Percentiles rank a stretch among this genome's conserved stretches.
Conservation (phyloP, 1,140 invertebrate genomes). For the Aphis gossypii region DNA sequence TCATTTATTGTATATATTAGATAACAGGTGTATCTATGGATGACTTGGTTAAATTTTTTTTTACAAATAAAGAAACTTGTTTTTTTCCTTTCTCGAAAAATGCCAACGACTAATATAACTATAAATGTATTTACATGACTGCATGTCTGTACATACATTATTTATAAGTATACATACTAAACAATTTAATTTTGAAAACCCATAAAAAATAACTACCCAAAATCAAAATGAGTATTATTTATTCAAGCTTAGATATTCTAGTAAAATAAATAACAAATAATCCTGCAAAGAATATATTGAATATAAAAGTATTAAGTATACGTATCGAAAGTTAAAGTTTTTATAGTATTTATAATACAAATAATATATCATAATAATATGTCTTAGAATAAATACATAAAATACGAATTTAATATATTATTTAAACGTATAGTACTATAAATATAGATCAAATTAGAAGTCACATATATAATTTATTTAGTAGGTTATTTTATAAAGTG, state of each 20-base stretch:
- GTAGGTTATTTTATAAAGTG: not conserved
- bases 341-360: not conserved
- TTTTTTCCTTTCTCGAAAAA: not conserved
- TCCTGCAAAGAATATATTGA: not conserved
- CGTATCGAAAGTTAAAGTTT: not conserved
- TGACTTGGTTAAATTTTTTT: not conserved
- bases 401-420: not conserved
- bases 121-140: not conserved
- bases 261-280: not conserved
- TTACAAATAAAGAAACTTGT: not conserved
- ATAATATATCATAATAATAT: not conserved
- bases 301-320: not conserved
- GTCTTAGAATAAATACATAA: not conserved
- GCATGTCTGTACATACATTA: not conserved
- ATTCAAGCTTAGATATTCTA: not conserved
- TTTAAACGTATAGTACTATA: not conserved
- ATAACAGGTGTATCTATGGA: not conserved
- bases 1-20: not conserved
- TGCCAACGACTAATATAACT: not conserved
- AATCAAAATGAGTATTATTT: not conserved
- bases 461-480: not conserved
- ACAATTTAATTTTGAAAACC: constrained; percentile 1
- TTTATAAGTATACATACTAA: not conserved
- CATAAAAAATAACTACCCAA: not conserved
- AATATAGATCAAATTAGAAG: not conserved